Conservation (phyloP, 2,797 vertebrate genomes). For the Pyrocephalus nanus region DNA sequence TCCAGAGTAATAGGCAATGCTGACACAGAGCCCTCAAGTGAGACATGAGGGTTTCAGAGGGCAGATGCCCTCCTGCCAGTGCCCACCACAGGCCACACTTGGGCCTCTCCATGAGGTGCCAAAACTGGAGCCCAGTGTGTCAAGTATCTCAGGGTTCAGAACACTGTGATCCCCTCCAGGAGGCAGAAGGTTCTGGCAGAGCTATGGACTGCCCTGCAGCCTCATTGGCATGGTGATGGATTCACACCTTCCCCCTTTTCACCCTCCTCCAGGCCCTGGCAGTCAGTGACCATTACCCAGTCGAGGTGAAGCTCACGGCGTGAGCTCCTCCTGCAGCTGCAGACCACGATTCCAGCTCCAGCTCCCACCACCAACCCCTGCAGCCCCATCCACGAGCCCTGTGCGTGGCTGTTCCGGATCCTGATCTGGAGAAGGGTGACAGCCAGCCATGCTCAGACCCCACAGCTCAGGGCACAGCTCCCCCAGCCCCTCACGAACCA, state of each 20-base stretch:
- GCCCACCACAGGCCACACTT: rapidly evolving
- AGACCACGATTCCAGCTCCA: neutral
- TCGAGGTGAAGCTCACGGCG: slow-evolving; percentile 80
- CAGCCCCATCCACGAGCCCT: neutral
- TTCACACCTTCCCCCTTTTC: neutral
- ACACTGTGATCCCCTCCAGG: rapidly evolving
- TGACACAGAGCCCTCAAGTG: neutral
- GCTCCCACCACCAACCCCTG: neutral
- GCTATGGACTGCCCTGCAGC: rapidly evolving
- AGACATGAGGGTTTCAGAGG: rapidly evolving
- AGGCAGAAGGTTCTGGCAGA: neutral
- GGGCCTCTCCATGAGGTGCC: neutral
- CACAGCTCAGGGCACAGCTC: neutral
- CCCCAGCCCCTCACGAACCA: neutral
- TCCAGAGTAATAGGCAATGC: neutral
- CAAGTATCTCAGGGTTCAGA: neutral
- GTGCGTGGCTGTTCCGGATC: rapidly evolving
- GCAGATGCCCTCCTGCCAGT: rapidly evolving
- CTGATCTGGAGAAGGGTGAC: rapidly evolving
- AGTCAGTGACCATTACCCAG: slow-evolving; percentile 91
- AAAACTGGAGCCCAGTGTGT: neutral
- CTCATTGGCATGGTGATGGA: rapidly evolving
- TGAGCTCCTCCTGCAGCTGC: neutral
- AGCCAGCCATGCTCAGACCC: neutral
- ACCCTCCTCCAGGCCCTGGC: slow-evolving; percentile 79